phyloP scores from a whole-genome alignment of 2,888 invertebrate genomes.

The Leptinotarsa tumamoca region DNA sequence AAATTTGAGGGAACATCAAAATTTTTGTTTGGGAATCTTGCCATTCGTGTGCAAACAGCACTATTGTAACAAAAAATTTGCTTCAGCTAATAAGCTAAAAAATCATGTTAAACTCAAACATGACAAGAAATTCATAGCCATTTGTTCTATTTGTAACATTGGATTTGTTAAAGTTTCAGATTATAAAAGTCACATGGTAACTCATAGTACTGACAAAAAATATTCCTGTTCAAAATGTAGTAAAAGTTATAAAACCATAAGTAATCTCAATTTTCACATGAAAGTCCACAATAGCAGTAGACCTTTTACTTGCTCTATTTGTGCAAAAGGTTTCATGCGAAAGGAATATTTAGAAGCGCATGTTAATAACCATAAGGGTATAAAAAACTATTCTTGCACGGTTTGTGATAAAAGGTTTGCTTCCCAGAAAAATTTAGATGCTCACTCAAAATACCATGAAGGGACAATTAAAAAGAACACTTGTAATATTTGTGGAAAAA shows the following conservation, averaged over 20 bases:
- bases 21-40: constrained; percentile 60
- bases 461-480: constrained; percentile 58
- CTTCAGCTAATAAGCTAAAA: constrained; percentile 61
- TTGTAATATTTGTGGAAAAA: constrained; percentile 63
- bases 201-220: constrained; percentile 64
- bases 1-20: constrained; percentile 61
- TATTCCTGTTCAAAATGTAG: constrained; percentile 61
- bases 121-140: constrained; percentile 63
- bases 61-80: constrained; percentile 62
- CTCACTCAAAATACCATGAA: constrained; percentile 63
- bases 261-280: constrained; percentile 65
- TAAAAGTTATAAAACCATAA: constrained; percentile 63
- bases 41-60: constrained; percentile 59
- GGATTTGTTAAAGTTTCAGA: constrained; percentile 64
- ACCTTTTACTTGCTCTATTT: constrained; percentile 60
- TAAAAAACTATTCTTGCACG: constrained; percentile 60
- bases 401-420: constrained; percentile 62
- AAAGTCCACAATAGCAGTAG: constrained; percentile 60
- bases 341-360: constrained; percentile 65
- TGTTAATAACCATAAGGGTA: constrained; percentile 61
- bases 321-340: constrained; percentile 63
- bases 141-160: constrained; percentile 64
- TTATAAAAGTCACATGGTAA: constrained; percentile 63
- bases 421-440: constrained; percentile 63
- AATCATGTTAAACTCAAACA: constrained; percentile 63